Base-by-base conservation (phyloP, 2,797 vertebrate genomes). In the Lithobates sylvaticus region DNA sequence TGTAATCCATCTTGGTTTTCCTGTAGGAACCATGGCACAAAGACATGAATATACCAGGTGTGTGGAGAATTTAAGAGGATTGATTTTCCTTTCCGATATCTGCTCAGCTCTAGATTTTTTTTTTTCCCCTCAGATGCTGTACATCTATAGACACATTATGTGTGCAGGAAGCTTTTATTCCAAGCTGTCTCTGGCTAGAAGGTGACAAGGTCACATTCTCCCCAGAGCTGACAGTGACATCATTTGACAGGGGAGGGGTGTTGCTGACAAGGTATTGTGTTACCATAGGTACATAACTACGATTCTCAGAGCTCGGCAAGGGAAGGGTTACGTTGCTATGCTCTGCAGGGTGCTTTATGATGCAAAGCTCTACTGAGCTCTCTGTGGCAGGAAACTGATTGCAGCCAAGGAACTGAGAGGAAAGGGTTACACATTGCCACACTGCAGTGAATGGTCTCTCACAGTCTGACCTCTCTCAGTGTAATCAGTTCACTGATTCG, bases 401-500 rank as follows among this genome's bases (percentile, higher is more conserved):
- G 80, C 50, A 42, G 58, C 8, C n/a, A 61, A 36, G 21, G 2
- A n/a, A n/a, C 39, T 29, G 74, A 23, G 65, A 85, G 76, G 76
- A 80, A 81, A 32, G 78, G 78, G 84, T 81, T 85, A 85, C 80
- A 85, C 65, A 58, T 68, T 74, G 70, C 32, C 70, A 58, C 78
- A 81, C 84, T 81, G 84, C 81, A 87, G 81, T 76, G 76, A 83
- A 78, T 80, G 86, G 81, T 78, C 81, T 67, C 81, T 76, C 44
- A 80, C 69, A 84, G 81, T 36, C 75, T 87, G 81, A 87, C 86
- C 86, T 79, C 85, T 87, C 61, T 80, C 70, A 44, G 42, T 70
- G 47, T 87, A 87, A 87, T 87, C 86, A 87, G 81, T 87, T 87
- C 86, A 87, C 81, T 84, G 86, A 87, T 80, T 84, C 76, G 76